Evolutionary conservation across 92 coral and sea anemone species (phyloP), one percentile per base, ranked within the genome.

Genomic region (Blastomussa wellsi): DNA sequence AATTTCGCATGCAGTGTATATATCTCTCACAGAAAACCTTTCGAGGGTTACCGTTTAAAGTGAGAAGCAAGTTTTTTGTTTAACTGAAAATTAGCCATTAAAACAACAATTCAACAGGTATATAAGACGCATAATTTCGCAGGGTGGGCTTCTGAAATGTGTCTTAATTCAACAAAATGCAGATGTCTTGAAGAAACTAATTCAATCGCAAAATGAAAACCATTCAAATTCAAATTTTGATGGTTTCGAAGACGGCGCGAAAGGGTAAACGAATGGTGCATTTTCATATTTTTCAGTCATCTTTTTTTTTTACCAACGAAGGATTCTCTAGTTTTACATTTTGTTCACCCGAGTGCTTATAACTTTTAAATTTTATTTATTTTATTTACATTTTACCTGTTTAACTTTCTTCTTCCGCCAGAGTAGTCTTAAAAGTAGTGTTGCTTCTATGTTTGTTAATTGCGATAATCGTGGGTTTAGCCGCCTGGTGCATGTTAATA

Each of bases 161-260:
- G 39, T n/a, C 44, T 38, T 64, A 64, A 79, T 12, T 76, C 35
- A 62, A 14, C 68, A 26, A 29, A n/a, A 29, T 49, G 13, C 65
- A 76, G 66, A 7, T 32, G 42, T 52, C 66, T 32, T 29, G 53
- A 52, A 31, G n/a, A 51, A n/a, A 11, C n/a, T 24, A 20, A 15
- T 33, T 55, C 51, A 39, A 28, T 79, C 8, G 31, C 7, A 29
- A 38, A 79, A n/a, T 41, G 14, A 22, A 64, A 35, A 35, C 70
- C n/a, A 35, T 70, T 70, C 38, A 70, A 70, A 70, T 70, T 36
- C 74, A 70, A 70, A 70, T 70, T 70, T 38, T 35, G 74, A 36
- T 32, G 66, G 5, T 28, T 78, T 55, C 32, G 31, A 57, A 39
- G 66, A 15, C 15, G 64, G 41, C 39, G 20, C 32, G 53, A 51